Evolutionary conservation across 2,113 vertebrate genomes (phyloP), one percentile per base, ranked within the genome.

Genomic region (Chaetodon auriga): DNA sequence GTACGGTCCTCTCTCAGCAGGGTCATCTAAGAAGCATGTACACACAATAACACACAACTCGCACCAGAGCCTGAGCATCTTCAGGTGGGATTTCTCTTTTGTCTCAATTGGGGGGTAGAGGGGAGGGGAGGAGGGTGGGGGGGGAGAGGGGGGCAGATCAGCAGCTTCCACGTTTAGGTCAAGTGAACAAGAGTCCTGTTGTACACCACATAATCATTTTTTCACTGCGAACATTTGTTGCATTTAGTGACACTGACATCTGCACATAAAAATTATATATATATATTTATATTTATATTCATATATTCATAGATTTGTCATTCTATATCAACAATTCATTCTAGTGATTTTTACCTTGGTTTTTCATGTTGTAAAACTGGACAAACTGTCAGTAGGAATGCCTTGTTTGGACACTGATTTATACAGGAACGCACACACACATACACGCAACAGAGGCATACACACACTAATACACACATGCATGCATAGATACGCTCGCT

Each of bases 211-310:
- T 91, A 82, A 80, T 89, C 75, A 45, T 93, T 92, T 94, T 90
- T 84, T 92, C 85, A 89, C 93, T 89, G 93, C 85, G 65, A 87
- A 91, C 90, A 92, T 87, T 92, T 93, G 92, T 92, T 96, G 92
- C 93, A 94, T 95, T 95, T 93, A 91, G 92, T 95, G 94, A 96
- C 95, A 96, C 87, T 85, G 91, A 96, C 93, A 96, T 95, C 93
- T 94, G 94, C 95, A 96, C 95, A 96, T 96, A 96, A 96, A 96
- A 96, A 96, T 95, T 92, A 95, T 95, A 95, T 94, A 93, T 95
- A 92, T 95, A 93, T 95, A 91, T 94, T 92, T 94, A 92, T 94
- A 94, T 95, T 92, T 92, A 93, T 95, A 94, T 92, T 92, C 87
- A 93, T 94, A 92, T 93, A 94, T 95, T 92, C 94, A 94, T 95